Evolutionary conservation across 2,797 vertebrate genomes (phyloP).

Genomic region (Poecilia picta): DNA sequence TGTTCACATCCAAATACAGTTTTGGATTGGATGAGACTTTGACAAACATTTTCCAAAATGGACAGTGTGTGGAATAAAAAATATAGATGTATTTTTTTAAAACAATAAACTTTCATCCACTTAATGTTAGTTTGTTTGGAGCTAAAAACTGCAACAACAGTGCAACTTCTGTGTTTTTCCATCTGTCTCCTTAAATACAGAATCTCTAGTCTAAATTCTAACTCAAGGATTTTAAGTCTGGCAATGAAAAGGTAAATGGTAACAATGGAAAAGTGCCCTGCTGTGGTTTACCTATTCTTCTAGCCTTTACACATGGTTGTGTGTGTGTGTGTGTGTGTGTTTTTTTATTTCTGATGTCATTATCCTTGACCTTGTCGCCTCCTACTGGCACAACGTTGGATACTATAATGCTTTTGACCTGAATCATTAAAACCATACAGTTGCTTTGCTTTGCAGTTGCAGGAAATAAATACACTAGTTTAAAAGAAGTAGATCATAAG

Average conservation of each 20-base stretch:
- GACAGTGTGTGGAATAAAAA: background rate
- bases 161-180: background rate
- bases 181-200: background rate
- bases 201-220: background rate
- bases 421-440: background rate
- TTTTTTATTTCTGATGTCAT: background rate
- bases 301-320: background rate
- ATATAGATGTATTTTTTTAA: background rate
- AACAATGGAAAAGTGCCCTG: background rate
- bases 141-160: background rate
- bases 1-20: background rate
- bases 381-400: background rate
- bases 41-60: background rate
- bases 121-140: background rate
- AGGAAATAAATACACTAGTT: background rate
- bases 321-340: background rate
- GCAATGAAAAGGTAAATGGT: background rate
- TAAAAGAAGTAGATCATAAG: too few relatives aligned
- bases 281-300: background rate
- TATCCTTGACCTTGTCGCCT: background rate
- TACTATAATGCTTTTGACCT: background rate
- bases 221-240: background rate
- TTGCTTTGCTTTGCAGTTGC: background rate
- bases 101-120: background rate
- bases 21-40: background rate